These are phyloP conservation scores for Dryococelus australis DNA, from an alignment of 2,888 invertebrate species.

Conservation along the genomic window DNA sequence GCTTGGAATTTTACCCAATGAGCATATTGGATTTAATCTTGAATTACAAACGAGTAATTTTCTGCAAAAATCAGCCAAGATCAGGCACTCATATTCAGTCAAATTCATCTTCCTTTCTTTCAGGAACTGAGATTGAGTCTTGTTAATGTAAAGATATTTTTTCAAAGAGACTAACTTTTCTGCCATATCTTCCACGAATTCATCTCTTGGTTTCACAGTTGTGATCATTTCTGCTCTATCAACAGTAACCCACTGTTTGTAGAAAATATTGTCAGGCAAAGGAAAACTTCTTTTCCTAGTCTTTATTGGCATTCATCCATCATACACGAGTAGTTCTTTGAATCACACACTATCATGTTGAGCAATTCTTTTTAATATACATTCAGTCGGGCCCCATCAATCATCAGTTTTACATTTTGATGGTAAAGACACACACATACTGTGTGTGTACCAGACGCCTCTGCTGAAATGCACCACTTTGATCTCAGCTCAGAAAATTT, in stretches of 20 bases:
- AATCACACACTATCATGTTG: too few species aligned
- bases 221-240: not conserved
- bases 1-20: too few species aligned
- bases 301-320: not conserved
- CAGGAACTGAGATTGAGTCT: not conserved
- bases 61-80: not conserved
- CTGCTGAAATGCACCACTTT: too few species aligned
- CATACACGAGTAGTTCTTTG: slow-evolving; percentile 2
- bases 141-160: not conserved
- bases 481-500: too few species aligned
- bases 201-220: slow-evolving; percentile 1
- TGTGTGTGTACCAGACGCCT: too few species aligned
- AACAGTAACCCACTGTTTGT: too few species aligned
- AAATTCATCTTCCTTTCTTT: too few species aligned
- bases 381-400: too few species aligned
- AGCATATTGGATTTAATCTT: not conserved
- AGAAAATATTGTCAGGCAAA: not conserved
- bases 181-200: not conserved
- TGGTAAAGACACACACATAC: too few species aligned
- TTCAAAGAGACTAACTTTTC: not conserved
- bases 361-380: not conserved
- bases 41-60: not conserved
- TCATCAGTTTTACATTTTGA: too few species aligned
- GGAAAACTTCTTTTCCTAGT: not conserved
- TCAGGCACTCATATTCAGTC: not conserved